Percentiles rank a stretch among this genome's conserved stretches.
Evolutionary conservation across 2,113 vertebrate species (phyloP).

Genomic region (Myxocyprinus asiaticus): DNA sequence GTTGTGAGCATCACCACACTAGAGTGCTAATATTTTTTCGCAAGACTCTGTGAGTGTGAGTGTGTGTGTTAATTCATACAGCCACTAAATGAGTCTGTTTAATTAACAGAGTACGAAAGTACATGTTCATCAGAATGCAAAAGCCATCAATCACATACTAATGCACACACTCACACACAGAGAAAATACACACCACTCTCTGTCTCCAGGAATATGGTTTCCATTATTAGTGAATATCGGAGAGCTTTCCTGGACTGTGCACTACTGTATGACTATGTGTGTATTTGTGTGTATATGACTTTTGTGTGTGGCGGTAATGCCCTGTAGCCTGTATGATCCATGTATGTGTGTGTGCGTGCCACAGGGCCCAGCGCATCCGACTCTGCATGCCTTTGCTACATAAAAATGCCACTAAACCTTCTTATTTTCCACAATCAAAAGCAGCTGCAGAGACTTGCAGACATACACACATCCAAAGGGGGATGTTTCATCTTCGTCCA

Average conservation of each 20-base stretch:
- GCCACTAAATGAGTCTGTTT: constrained; percentile 45
- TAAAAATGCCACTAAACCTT: constrained; percentile 72
- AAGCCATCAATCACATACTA: constrained; percentile 50
- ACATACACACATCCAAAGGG: neutral
- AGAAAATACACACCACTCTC: constrained; percentile 32
- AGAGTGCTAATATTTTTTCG: constrained; percentile 53
- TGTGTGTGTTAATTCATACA: constrained; percentile 57
- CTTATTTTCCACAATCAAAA: constrained; percentile 65
- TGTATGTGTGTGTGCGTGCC: constrained; percentile 55
- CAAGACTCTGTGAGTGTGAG: constrained; percentile 10
- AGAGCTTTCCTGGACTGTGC: constrained; percentile 53
- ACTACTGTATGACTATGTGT: constrained; percentile 29
- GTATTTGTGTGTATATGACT: constrained; percentile 28
- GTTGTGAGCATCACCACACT: constrained; percentile 63
- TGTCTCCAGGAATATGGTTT: constrained; percentile 58
- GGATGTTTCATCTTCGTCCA: neutral
- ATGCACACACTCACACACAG: neutral
- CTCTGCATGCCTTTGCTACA: constrained; percentile 65
- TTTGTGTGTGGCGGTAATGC: neutral
- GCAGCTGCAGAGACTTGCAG: constrained; percentile 66
- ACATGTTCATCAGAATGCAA: constrained; percentile 58
- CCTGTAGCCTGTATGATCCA: constrained; percentile 32
- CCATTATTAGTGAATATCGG: constrained; percentile 62
- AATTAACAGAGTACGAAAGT: constrained; percentile 53
- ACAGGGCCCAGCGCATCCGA: constrained; percentile 48